Evolutionary conservation across 2,797 vertebrate genomes (phyloP).

Genomic region (Basileuterus tristriatus): DNA sequence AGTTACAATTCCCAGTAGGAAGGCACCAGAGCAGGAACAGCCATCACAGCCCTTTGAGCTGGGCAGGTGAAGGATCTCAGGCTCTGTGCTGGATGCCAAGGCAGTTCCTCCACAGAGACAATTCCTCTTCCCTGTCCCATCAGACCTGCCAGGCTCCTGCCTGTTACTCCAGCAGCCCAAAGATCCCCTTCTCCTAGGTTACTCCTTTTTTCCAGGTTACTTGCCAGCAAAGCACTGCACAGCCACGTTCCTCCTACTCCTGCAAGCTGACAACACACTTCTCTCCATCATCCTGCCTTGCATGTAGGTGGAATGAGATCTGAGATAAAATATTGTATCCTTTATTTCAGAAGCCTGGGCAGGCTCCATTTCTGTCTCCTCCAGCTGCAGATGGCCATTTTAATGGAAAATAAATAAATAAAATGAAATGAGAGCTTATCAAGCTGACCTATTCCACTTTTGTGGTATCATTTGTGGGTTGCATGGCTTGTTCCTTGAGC

Average conservation of each 20-base stretch:
- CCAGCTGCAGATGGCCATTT: not conserved
- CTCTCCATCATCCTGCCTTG: not conserved
- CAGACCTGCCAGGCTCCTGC: not conserved
- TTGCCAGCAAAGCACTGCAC: slow-evolving; percentile 9
- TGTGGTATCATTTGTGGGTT: not conserved
- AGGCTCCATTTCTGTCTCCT: not conserved
- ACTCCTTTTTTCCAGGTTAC: slow-evolving; percentile 1
- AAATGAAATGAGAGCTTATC: not conserved
- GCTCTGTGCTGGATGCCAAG: not conserved
- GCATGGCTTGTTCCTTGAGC: not conserved
- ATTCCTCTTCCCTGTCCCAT: not conserved
- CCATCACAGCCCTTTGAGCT: not conserved
- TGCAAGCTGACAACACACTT: slow-evolving; percentile 31
- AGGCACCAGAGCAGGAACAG: not conserved
- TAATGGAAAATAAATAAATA: not conserved
- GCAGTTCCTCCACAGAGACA: not conserved
- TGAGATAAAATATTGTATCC: not conserved
- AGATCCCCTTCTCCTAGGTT: not conserved
- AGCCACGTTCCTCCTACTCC: slow-evolving; percentile 35
- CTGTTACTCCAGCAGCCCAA: not conserved
- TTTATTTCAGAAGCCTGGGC: not conserved
- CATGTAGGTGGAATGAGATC: slow-evolving; percentile 42
- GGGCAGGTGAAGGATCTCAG: not conserved
- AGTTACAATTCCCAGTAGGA: not conserved
- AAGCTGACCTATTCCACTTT: not conserved